A percentile compares a stretch with the other conserved stretches of the same genome.
These are phyloP conservation scores for Pegoplata infirma DNA, from an alignment of 2,888 invertebrate species.

Conservation along the genomic window DNA sequence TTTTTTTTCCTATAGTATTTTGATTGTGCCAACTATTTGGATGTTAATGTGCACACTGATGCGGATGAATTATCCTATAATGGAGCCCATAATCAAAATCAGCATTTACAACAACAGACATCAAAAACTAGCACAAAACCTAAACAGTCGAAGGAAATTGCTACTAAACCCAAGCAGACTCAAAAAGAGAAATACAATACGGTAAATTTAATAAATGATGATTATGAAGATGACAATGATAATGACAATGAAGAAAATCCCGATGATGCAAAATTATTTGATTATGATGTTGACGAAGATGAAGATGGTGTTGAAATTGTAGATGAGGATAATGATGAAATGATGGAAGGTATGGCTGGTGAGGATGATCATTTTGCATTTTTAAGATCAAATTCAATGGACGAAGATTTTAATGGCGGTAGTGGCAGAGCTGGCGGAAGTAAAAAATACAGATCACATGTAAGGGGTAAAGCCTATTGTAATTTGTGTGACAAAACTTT, in stretches of 20 bases:
- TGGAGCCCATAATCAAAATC: slow-evolving; percentile 49
- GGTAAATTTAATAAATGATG: slow-evolving; percentile 32
- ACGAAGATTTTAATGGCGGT: slow-evolving; percentile 22
- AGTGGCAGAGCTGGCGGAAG: background rate
- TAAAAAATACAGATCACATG: slow-evolving; percentile 66
- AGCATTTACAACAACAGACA: background rate
- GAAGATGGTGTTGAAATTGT: slow-evolving; percentile 43
- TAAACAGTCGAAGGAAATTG: background rate
- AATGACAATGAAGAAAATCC: background rate
- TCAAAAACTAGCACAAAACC: background rate
- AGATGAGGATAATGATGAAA: slow-evolving; percentile 18
- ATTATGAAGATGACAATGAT: slow-evolving; percentile 17
- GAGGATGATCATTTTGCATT: slow-evolving; percentile 39
- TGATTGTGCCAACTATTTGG: slow-evolving; percentile 68
- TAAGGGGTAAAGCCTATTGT: slow-evolving; percentile 68
- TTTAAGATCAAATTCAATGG: slow-evolving; percentile 32
- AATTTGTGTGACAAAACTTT: slow-evolving; percentile 69
- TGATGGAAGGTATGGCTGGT: slow-evolving; percentile 23
- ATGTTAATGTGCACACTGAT: slow-evolving; percentile 68
- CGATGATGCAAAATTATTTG: background rate
- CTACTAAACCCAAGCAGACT: background rate
- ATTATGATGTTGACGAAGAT: slow-evolving; percentile 45
- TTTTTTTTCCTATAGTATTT: slow-evolving; percentile 63
- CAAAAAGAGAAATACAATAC: slow-evolving; percentile 26
- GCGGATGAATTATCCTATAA: slow-evolving; percentile 65